These are phyloP conservation scores for Lycocerus yunnanus DNA, from an alignment of 2,888 invertebrate genomes.

Conservation along the genomic window DNA sequence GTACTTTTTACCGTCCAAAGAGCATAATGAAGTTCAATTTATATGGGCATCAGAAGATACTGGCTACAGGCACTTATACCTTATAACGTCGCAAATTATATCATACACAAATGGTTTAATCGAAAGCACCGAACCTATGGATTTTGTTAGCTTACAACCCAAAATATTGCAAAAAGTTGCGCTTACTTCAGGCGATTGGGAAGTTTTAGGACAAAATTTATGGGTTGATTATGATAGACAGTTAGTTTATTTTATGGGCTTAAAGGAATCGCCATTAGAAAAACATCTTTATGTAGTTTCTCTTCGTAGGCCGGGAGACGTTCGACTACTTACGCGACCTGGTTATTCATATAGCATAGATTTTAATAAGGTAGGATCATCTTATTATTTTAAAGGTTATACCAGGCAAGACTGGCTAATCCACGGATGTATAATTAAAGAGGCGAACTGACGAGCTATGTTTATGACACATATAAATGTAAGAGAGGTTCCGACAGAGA, in stretches of 20 bases:
- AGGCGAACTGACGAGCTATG: too few relatives aligned
- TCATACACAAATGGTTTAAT: slow-evolving; percentile 61
- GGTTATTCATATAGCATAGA: slow-evolving; percentile 86
- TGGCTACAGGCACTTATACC: slow-evolving; percentile 86
- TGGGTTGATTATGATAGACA: slow-evolving; percentile 84
- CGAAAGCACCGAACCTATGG: slow-evolving; percentile 58
- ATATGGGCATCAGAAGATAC: slow-evolving; percentile 94
- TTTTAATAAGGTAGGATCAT: slow-evolving; percentile 68
- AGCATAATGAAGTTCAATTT: slow-evolving; percentile 63
- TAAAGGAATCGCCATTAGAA: slow-evolving; percentile 89
- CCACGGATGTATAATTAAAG: too few relatives aligned
- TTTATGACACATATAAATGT: too few relatives aligned
- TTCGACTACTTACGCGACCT: slow-evolving; percentile 76
- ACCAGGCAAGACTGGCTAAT: too few relatives aligned
- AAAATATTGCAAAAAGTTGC: slow-evolving; percentile 72
- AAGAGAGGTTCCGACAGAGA: too few relatives aligned
- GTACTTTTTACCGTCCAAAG: slow-evolving; percentile 73
- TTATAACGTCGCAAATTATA: slow-evolving; percentile 68
- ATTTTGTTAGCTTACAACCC: slow-evolving; percentile 61
- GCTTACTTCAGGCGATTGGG: slow-evolving; percentile 92
- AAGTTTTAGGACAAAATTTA: slow-evolving; percentile 80
- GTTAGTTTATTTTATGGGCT: slow-evolving; percentile 88
- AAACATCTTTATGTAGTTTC: slow-evolving; percentile 90
- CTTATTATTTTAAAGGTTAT: background rate
- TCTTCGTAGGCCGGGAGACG: slow-evolving; percentile 70